phyloP scores from a whole-genome alignment of 2,113 vertebrate species.

The Pluvianellus socialis region DNA sequence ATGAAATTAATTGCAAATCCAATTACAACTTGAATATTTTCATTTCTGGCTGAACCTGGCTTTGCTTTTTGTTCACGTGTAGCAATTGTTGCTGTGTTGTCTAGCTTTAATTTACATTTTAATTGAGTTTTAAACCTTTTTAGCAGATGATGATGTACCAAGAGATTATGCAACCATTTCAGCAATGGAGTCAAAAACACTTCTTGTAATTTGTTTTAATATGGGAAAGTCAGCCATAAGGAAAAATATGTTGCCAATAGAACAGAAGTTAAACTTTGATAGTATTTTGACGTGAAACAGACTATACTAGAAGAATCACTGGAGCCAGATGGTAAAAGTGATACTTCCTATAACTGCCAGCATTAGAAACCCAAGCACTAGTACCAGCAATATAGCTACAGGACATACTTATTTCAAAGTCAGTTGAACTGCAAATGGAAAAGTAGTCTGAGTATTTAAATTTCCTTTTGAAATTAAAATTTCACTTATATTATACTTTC shows the following conservation, averaged over 20 bases:
- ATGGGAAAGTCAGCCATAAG: neutral
- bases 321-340: slow-evolving; percentile 39
- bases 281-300: slow-evolving; percentile 10
- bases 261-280: slow-evolving; percentile 44
- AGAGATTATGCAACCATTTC: slow-evolving; percentile 21
- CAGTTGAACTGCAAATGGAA: neutral
- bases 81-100: neutral
- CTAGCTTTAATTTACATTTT: slow-evolving; percentile 63
- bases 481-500: neutral
- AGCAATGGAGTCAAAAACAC: slow-evolving; percentile 18
- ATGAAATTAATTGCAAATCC: slow-evolving; percentile 42
- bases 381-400: neutral
- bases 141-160: slow-evolving; percentile 7
- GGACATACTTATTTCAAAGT: neutral
- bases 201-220: slow-evolving; percentile 29
- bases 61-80: slow-evolving; percentile 10
- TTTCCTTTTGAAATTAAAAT: neutral
- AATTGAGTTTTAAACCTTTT: slow-evolving; percentile 51
- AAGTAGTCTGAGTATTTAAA: neutral
- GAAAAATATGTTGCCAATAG: slow-evolving; percentile 25
- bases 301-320: slow-evolving; percentile 33
- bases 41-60: slow-evolving; percentile 1
- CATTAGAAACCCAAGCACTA: slow-evolving; percentile 13
- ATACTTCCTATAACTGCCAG: slow-evolving; percentile 6
- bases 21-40: slow-evolving; percentile 41